phyloP scores from a whole-genome alignment of 1,140 invertebrate genomes.

The Pachypsylla venusta region DNA sequence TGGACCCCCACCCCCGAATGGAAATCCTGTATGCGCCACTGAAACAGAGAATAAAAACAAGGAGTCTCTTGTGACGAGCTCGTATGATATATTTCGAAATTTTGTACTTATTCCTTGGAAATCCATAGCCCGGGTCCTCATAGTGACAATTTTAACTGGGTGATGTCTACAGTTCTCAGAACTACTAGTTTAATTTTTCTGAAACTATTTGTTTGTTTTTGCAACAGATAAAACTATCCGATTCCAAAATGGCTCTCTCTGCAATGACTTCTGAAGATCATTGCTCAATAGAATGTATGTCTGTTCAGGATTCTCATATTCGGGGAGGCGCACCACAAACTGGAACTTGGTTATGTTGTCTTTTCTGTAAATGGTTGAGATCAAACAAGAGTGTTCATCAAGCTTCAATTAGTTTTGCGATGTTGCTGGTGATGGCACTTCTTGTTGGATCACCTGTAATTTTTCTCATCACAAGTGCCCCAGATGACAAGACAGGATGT shows the following conservation, averaged over 20 bases:
- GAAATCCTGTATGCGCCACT: no score
- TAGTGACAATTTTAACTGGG: no score
- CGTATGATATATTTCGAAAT: no score
- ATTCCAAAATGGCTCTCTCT: background rate
- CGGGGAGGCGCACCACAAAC: background rate
- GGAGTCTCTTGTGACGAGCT: no score
- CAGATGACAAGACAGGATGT: conserved; percentile 27
- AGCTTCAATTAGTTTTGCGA: conserved; percentile 41
- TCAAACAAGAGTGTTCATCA: conserved; percentile 42
- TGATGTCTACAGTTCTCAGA: no score
- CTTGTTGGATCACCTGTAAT: conserved; percentile 42
- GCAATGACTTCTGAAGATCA: background rate
- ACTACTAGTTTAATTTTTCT: no score
- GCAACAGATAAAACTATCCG: no score
- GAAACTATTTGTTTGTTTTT: no score
- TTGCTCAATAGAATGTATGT: conserved; percentile 4
- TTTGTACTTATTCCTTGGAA: no score
- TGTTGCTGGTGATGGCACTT: conserved; percentile 40
- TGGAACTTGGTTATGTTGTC: conserved; percentile 41
- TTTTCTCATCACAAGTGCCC: conserved; percentile 42
- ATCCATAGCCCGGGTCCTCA: no score
- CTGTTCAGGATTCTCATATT: background rate
- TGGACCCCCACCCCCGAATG: no score
- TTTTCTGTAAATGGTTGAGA: conserved; percentile 40
- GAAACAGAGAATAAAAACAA: no score